phyloP scores from a whole-genome alignment of 2,888 invertebrate genomes.

The Archaeoteleia sp. region DNA sequence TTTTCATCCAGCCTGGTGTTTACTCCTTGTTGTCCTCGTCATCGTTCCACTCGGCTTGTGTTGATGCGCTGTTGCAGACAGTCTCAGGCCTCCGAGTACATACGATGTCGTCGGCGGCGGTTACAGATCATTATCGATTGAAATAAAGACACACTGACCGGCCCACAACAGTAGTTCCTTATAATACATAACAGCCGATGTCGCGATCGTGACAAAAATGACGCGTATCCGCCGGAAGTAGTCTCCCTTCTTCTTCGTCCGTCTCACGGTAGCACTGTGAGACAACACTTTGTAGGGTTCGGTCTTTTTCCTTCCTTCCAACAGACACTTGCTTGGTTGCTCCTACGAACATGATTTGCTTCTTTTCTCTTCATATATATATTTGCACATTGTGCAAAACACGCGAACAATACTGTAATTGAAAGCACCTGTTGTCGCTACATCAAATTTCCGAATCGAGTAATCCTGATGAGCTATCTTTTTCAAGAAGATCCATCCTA shows the following conservation, averaged over 20 bases:
- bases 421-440: constrained; percentile 14
- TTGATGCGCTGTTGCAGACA: constrained; percentile 46
- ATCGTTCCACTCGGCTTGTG: constrained; percentile 49
- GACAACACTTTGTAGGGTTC: constrained; percentile 36
- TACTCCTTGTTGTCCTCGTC: constrained; percentile 44
- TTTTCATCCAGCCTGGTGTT: constrained; percentile 39
- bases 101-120: constrained; percentile 62
- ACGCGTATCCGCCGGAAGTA: constrained; percentile 74
- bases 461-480: too few relatives aligned
- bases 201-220: constrained; percentile 75
- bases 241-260: constrained; percentile 58
- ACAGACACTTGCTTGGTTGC: constrained; percentile 48
- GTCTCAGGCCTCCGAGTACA: constrained; percentile 49
- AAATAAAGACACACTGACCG: constrained; percentile 61
- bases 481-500: too few relatives aligned
- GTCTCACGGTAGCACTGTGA: constrained; percentile 42
- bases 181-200: constrained; percentile 66
- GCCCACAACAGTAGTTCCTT: constrained; percentile 60
- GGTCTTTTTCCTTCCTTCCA: constrained; percentile 59
- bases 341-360: constrained; percentile 65
- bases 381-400: constrained; percentile 26
- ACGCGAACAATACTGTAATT: constrained; percentile 10
- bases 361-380: constrained; percentile 54
- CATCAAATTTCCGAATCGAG: not conserved
- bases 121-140: constrained; percentile 74